Conservation (phyloP, 2,888 invertebrate genomes). For the Sympetrum striolatum region DNA sequence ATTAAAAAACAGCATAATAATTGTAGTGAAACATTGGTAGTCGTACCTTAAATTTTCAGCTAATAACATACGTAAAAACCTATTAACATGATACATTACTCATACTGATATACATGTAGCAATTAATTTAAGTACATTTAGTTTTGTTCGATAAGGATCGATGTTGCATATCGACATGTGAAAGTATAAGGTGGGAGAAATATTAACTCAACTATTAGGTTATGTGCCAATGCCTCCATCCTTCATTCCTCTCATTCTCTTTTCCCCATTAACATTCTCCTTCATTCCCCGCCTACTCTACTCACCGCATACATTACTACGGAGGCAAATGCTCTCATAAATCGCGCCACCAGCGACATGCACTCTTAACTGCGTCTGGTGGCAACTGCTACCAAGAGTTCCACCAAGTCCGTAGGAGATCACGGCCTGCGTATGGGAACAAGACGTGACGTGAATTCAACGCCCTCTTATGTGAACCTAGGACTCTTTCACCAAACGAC, state of each 20-base stretch:
- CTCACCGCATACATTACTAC: conserved; percentile 37
- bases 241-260: not conserved
- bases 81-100: too few species aligned
- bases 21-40: too few species aligned
- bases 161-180: too few species aligned
- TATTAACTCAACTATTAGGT: too few species aligned
- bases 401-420: not conserved
- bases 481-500: not conserved
- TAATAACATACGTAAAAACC: too few species aligned
- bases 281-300: too few species aligned
- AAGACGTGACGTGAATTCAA: conserved; percentile 24
- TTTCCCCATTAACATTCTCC: not conserved
- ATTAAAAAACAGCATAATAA: too few species aligned
- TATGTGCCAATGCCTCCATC: not conserved
- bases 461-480: not conserved
- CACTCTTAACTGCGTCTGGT: conserved; percentile 33
- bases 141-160: too few species aligned
- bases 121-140: too few species aligned
- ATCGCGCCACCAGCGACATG: conserved; percentile 26
- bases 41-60: too few species aligned
- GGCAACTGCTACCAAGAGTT: not conserved
- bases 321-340: conserved; percentile 37
- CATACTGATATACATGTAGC: too few species aligned
- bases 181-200: too few species aligned
- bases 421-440: not conserved